Conservation (phyloP, 2,797 vertebrate species). For the Crax fasciolata region DNA sequence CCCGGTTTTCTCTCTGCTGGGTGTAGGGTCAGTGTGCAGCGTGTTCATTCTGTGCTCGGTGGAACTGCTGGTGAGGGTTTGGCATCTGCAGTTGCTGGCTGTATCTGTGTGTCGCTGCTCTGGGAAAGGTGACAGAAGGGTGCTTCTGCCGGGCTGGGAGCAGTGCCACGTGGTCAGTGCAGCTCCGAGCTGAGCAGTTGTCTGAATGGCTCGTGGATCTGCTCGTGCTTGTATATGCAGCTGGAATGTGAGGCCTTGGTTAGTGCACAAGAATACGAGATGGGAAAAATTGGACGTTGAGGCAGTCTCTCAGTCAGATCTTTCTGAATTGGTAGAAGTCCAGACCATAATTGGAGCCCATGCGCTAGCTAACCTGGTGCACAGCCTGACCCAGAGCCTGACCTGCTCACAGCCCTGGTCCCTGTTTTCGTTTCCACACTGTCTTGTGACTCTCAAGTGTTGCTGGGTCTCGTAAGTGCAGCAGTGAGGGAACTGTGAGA, state of each 20-base stretch:
- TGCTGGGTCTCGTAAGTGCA: background rate
- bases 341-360: rapidly evolving
- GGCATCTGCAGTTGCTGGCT: background rate
- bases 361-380: rapidly evolving
- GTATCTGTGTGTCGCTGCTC: background rate
- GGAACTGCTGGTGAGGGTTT: background rate
- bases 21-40: background rate
- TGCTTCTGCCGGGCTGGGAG: background rate
- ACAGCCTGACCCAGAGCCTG: rapidly evolving
- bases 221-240: rapidly evolving
- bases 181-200: background rate
- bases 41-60: background rate
- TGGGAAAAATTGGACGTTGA: background rate
- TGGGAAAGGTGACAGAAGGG: background rate
- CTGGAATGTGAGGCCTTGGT: background rate
- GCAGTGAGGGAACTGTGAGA: background rate
- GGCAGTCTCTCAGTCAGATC: background rate
- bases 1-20: background rate
- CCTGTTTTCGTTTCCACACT: background rate
- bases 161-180: background rate
- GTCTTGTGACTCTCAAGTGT: background rate
- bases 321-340: background rate
- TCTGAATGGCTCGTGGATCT: rapidly evolving
- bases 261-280: background rate
- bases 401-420: background rate